These are phyloP conservation scores for Danio rerio DNA, from an alignment of 2,113 vertebrate species.

Conservation along the genomic window GRCz12tu NC_133191.1:17186501-17187000, in stretches of 20 bases:
- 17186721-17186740: constrained; percentile 3
- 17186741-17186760: neutral
- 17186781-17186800: constrained; percentile 1
- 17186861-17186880: neutral
- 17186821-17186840: neutral
- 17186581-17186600: too few relatives aligned
- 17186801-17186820: neutral
- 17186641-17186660: constrained; percentile 60
- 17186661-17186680: constrained; percentile 49
- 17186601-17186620: too few relatives aligned
- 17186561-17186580: neutral
- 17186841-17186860: neutral
- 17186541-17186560: neutral
- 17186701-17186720: constrained; percentile 19
- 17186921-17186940: neutral
- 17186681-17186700: constrained; percentile 36
- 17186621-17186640: constrained; percentile 62
- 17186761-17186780: constrained; percentile 15
- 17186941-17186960: too few relatives aligned
- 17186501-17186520: constrained; percentile 8
- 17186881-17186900: neutral
- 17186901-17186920: neutral
- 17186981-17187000: neutral
- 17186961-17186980: neutral
- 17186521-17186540: constrained; percentile 18